Evolutionary conservation across 2,797 vertebrate species (phyloP), one percentile per base, ranked within the genome.

Genomic region (Melanotaenia boesemani): DNA sequence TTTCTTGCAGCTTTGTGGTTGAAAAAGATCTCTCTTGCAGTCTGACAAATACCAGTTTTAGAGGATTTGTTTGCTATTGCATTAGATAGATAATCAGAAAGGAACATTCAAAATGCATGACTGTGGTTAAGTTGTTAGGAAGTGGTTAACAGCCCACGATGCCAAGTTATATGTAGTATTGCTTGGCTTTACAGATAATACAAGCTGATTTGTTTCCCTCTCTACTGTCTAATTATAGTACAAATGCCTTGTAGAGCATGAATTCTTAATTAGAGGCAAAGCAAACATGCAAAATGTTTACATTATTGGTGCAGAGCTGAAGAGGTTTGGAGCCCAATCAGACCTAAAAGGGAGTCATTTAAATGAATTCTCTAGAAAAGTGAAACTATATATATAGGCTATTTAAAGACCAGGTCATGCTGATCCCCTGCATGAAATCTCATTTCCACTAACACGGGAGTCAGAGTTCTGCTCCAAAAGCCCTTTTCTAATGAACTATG

Each of bases 401-500:
- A 70, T 86, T 86, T 80, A 79, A 79, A 74, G 72, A 72, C 44
- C 36, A 77, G 83, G 75, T 79, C 83, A 83, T 36, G 30, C 72
- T 57, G 50, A 75, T 84, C 70, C 60, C 54, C 37, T 74, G 46
- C 26, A 61, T 34, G 10, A 79, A 89, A 83, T 88, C 81, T 86
- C 72, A 88, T 90, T 86, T 74, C 54, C 63, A 52, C 55, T 24
- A 48, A 79, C 81, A 74, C 48, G 62, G 78, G 79, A 57, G 76
- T 88, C 78, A 78, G 76, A 77, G 73, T 78, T 87, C 58, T 86
- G 83, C 89, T 85, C 71, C 68, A 64, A 66, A 85, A 86, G 80
- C 85, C 81, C 61, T 70, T 90, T 88, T 84, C 74, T 81, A 89
- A 91, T 90, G 72, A 90, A 82, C 70, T 67, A 26, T 85, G 85